Evolutionary conservation across 2,113 vertebrate genomes (phyloP).

Genomic region (Myotis yumanensis): DNA sequence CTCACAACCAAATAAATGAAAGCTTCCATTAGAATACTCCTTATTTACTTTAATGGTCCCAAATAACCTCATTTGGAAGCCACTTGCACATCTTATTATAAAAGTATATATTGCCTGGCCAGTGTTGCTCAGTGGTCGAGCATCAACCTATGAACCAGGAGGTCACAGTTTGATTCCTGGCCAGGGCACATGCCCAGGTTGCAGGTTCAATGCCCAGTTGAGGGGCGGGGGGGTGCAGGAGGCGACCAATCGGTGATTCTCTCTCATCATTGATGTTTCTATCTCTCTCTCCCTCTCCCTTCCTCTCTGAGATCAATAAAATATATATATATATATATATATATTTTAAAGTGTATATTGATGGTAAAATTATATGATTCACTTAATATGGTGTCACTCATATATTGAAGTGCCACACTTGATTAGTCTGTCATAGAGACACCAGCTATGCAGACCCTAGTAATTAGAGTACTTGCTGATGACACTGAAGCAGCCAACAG

Average conservation of each 20-base stretch:
- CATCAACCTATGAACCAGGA: no score
- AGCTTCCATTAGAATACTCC: not conserved
- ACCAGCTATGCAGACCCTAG: conserved; percentile 65
- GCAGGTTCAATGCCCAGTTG: no score
- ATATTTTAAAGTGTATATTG: conserved; percentile 60
- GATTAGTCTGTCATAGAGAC: conserved; percentile 51
- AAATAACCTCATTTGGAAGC: conserved; percentile 71
- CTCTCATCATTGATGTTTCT: no score
- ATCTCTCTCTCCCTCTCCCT: no score
- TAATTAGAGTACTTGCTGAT: conserved; percentile 60
- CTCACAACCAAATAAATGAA: not conserved
- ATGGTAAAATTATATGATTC: conserved; percentile 74
- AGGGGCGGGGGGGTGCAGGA: no score
- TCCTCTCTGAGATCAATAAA: no score
- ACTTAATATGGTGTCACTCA: conserved; percentile 75
- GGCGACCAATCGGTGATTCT: no score
- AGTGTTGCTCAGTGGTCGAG: no score
- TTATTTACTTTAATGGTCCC: conserved; percentile 58
- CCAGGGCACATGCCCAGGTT: no score
- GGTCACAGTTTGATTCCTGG: no score
- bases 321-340: not conserved
- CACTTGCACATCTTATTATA: conserved; percentile 68
- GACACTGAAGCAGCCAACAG: conserved; percentile 71
- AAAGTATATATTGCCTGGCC: conserved; percentile 41
- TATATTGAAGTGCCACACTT: conserved; percentile 71